Evolutionary conservation across 2,797 vertebrate species (phyloP), one percentile per base, ranked within the genome.

Genomic region (Myotis daubentonii): DNA sequence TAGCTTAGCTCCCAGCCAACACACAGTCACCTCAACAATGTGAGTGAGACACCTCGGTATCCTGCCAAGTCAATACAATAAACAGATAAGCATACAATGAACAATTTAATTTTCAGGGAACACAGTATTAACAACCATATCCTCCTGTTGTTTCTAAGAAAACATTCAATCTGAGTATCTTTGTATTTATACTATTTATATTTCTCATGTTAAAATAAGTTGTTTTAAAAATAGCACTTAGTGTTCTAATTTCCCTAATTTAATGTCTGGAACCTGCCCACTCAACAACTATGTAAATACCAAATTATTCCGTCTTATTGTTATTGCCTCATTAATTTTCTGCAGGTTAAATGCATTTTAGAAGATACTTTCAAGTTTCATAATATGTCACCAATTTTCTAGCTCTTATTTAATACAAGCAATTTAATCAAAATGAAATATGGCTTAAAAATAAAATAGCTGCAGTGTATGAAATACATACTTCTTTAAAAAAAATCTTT

Each of bases 261-360:
- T 97, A 94, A 97, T 94, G 81, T 96, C 84, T 90, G 72, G 51
- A 97, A 92, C 47, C 22, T 97, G 30, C 68, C 94, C 94, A 97
- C 51, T 95, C 97, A 95, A 95, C 72, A 97, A 91, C 80, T 97
- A 72, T 91, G 94, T 86, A 98, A 98, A 98, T 98, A 97, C 71
- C 51, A 96, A 97, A 97, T 98, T 97, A 98, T 96, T 98, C 19
- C 36, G 95, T 96, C 87, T 94, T 97, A 96, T 97, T 97, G 87
- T 96, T 95, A 95, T 95, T 94, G 92, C 89, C 94, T 97, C 96
- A 97, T 98, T 98, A 97, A 97, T 98, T 98, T 96, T 97, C 94
- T 96, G 81, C 80, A 97, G 94, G 93, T 98, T 98, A 98, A 62
- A 98, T 94, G 97, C 87, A 96, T 97, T 97, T 97, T 81, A 90